Evolutionary conservation across 2,113 vertebrate genomes (phyloP), one percentile per base, ranked within the genome.

Genomic region (Lasiurus cinereus): DNA sequence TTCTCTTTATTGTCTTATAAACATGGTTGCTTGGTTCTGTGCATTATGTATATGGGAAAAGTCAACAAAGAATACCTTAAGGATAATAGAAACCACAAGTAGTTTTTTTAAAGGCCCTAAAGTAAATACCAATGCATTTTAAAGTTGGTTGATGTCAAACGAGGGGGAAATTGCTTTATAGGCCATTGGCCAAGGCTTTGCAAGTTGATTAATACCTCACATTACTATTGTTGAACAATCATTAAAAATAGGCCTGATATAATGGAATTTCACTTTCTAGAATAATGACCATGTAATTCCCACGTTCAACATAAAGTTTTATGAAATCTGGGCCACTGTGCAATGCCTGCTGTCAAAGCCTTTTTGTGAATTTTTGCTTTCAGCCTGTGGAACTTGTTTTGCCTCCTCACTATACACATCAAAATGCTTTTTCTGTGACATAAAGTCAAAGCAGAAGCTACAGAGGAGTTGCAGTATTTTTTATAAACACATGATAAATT

Each of bases 171-270:
- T 96, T 93, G 94, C 86, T 97, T 95, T 93, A 96, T 87, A 94
- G 79, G 78, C 91, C 84, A 88, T 93, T 97, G 93, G 79, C 89
- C 64, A 93, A 59, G 24, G 84, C 74, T 91, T 95, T 96, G 46
- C 64, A 89, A 82, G 94, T 97, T 97, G 95, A 97, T 95, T 97
- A 96, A 96, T 97, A 94, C 46, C 62, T 96, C 89, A 69, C 91
- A 96, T 96, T 95, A 96, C 96, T 96, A 90, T 83, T 90, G 59
- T 94, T 85, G 87, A 95, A 91, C 31, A 64, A 1, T 96, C 89
- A 95, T 95, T 97, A 95, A 39, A 90, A 94, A 76, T 56, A 87
- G 89, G 31, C 70, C 76, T 52, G 4, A 46, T 93, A 93, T 94
- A 96, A 96, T 94, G 89, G 78, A 33, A 94, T 95, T 97, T 94